A percentile compares a stretch with the other conserved stretches of the same genome.
Conservation (phyloP, 2,113 vertebrate genomes). For the Tretioscincus oriximinensis region DNA sequence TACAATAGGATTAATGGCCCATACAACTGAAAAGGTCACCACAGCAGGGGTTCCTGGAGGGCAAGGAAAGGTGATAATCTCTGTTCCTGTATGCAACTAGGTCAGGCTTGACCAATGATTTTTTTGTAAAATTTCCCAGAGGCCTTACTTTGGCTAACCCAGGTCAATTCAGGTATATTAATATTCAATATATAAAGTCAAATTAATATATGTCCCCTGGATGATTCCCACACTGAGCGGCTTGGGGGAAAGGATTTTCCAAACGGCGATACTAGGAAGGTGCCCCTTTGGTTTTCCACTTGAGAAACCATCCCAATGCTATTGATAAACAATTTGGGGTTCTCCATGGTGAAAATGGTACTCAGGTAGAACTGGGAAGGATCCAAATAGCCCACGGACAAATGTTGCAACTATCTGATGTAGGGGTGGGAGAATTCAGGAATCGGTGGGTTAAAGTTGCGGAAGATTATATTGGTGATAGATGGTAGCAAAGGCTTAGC, state of each 20-base stretch:
- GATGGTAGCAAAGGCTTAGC: constrained; percentile 83
- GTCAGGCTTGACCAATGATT: too few relatives aligned
- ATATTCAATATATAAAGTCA: too few relatives aligned
- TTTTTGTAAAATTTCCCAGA: too few relatives aligned
- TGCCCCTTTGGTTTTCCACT: constrained; percentile 45
- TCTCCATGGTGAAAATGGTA: constrained; percentile 77
- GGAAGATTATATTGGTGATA: constrained; percentile 83
- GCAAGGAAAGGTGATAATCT: too few relatives aligned
- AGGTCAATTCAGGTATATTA: too few relatives aligned
- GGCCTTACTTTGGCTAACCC: too few relatives aligned
- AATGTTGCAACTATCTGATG: constrained; percentile 82
- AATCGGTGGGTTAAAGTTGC: constrained; percentile 83
- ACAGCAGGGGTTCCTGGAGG: too few relatives aligned
- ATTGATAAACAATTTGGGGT: constrained; percentile 72
- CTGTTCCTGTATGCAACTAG: too few relatives aligned
- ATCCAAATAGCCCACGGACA: constrained; percentile 74
- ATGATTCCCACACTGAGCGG: too few relatives aligned
- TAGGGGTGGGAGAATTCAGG: constrained; percentile 75
- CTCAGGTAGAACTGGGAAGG: constrained; percentile 69
- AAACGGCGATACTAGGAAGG: constrained; percentile 65
- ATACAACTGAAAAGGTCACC: too few relatives aligned
- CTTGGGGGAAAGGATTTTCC: constrained; percentile 85
- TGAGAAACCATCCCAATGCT: constrained; percentile 77
- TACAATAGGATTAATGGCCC: too few relatives aligned
- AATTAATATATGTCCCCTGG: too few relatives aligned